Conservation (phyloP, 1,140 invertebrate species). For the Teleopsis dalmanni region DNA sequence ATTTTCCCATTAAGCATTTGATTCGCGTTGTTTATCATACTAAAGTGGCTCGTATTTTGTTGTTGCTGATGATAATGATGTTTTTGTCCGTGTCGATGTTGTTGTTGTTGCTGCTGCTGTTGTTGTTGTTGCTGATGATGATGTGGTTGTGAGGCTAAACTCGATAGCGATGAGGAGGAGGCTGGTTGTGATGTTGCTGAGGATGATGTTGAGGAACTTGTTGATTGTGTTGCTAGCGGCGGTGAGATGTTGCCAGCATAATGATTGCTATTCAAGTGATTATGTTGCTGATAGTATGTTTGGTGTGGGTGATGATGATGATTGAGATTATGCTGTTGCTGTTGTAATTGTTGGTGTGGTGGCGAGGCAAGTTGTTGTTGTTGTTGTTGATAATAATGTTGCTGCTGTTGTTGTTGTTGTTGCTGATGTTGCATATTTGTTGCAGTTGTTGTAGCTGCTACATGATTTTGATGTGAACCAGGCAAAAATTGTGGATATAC, state of each 20-base stretch:
- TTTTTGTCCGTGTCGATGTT: constrained; percentile 14
- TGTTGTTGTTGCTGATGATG: constrained; percentile 23
- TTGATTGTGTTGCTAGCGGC: constrained; percentile 30
- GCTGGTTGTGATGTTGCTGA: constrained; percentile 39
- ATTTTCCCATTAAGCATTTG: constrained; percentile 33
- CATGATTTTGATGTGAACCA: constrained; percentile 64
- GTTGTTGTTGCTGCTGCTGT: constrained; percentile 21
- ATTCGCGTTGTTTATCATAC: constrained; percentile 13
- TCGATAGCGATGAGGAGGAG: constrained; percentile 37
- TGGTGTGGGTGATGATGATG: constrained; percentile 31
- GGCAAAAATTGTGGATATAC: constrained; percentile 86
- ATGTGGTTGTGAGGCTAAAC: constrained; percentile 32
- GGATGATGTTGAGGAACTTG: constrained; percentile 37
- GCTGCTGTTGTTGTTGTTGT: constrained; percentile 24
- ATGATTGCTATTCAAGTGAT: constrained; percentile 19
- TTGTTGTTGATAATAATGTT: constrained; percentile 23
- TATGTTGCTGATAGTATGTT: constrained; percentile 15
- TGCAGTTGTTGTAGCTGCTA: constrained; percentile 32
- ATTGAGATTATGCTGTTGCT: constrained; percentile 25
- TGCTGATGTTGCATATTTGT: constrained; percentile 31
- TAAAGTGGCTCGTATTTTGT: constrained; percentile 25
- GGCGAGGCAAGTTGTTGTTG: constrained; percentile 19
- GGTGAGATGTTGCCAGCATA: constrained; percentile 29
- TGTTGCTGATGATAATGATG: constrained; percentile 19
- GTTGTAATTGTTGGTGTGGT: constrained; percentile 9